phyloP scores from a whole-genome alignment of 2,113 vertebrate genomes.

The Pomatorhinus ruficollis region DNA sequence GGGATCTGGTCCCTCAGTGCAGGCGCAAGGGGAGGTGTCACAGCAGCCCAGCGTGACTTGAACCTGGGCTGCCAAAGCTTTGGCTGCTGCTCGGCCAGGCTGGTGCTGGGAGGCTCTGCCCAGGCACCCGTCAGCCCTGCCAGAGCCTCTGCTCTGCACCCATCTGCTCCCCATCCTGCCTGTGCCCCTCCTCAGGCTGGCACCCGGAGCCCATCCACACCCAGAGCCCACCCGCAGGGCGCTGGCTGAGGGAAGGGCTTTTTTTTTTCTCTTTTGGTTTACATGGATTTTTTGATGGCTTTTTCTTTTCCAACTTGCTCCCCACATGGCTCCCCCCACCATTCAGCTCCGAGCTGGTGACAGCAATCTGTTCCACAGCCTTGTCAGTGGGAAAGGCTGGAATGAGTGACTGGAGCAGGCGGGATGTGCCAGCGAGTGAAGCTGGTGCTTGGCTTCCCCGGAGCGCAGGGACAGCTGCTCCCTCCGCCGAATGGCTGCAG shows the following conservation, averaged over 20 bases:
- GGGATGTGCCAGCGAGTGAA: not conserved
- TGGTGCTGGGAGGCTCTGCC: not conserved
- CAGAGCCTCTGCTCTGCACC: not conserved
- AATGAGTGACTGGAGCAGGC: slow-evolving; percentile 3
- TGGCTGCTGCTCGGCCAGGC: not conserved
- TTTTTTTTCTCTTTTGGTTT: not conserved
- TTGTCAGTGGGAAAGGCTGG: not conserved
- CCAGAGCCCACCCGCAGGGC: not conserved
- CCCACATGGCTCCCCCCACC: not conserved
- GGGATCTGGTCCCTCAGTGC: not conserved
- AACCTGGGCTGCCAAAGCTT: not conserved
- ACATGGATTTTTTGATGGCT: not conserved
- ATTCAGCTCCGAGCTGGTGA: not conserved
- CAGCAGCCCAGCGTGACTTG: accelerated
- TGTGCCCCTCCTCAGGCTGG: accelerated
- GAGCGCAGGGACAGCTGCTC: slow-evolving; percentile 18
- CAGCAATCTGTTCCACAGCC: slow-evolving; percentile 21
- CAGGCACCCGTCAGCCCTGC: not conserved
- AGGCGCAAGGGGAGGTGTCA: not conserved
- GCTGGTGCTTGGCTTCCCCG: not conserved
- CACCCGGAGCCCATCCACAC: not conserved
- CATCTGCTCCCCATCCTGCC: not conserved
- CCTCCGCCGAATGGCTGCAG: not conserved
- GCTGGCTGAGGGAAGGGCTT: not conserved
- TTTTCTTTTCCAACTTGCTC: not conserved